phyloP scores from a whole-genome alignment of 2,797 vertebrate species.

The Anguilla megastoma region DNA sequence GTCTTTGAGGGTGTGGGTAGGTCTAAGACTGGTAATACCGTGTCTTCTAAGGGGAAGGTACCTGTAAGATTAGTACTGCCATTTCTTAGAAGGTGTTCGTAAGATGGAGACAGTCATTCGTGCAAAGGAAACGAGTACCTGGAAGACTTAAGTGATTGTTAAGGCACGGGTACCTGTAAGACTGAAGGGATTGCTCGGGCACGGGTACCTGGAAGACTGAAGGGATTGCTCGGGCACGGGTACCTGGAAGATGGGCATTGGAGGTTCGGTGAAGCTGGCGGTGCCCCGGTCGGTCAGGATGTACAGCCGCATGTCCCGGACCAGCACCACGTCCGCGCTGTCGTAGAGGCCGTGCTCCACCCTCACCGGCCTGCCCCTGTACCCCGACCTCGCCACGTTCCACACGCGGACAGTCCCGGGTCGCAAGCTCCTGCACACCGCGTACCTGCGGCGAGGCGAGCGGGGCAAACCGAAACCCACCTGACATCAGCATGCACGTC shows the following conservation, averaged over 20 bases:
- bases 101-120: background rate
- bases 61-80: background rate
- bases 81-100: background rate
- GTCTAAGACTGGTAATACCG: background rate
- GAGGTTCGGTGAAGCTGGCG: constrained; percentile 48
- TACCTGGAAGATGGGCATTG: constrained; percentile 64
- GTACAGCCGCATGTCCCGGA: constrained; percentile 61
- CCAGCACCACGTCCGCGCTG: constrained; percentile 56
- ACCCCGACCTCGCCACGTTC: constrained; percentile 61
- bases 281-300: constrained; percentile 62
- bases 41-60: background rate
- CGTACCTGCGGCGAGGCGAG: constrained; percentile 51
- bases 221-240: constrained; percentile 1
- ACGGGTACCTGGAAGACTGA: too few relatives aligned
- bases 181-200: constrained; percentile 7
- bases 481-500: background rate
- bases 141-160: background rate
- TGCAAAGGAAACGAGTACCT: background rate
- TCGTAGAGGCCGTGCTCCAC: constrained; percentile 65
- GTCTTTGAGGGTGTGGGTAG: background rate
- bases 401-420: constrained; percentile 57
- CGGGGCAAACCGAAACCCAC: background rate
- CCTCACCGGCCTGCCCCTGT: constrained; percentile 54
- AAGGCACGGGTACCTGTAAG: constrained; percentile 60
- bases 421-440: constrained; percentile 57